Base-by-base conservation (phyloP, 2,888 invertebrate genomes). In the Ectobius pallidus region DNA sequence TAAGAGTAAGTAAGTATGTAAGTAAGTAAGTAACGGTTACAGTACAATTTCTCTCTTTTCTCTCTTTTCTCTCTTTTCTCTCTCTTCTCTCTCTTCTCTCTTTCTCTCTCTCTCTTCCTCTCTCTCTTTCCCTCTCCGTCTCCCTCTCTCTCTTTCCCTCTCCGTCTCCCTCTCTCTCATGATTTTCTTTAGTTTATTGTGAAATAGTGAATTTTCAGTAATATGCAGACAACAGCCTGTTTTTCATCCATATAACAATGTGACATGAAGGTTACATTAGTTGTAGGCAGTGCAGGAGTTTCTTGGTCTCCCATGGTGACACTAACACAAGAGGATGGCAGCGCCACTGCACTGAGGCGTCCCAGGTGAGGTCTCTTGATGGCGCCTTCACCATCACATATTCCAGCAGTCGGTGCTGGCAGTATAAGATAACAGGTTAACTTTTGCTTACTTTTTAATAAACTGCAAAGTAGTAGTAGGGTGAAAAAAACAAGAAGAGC, bases 371-470 rank as follows among this genome's bases (percentile, higher is more conserved):
- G 58, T 7, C 16, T n/a, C 52, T 52, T 52, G 52, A 52, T 52
- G 52, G 52, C 52, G 2, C 52, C 52, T 30, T 25, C 6, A 22
- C 58, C 58, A 58, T 30, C 58, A 58, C 58, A 58, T 58, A 30
- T 30, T 58, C 58, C 20, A 52, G 16, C 16, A 46, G 39, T 14
- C 7, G 39, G 39, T 11, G 25, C 11, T 34, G 67, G 61, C 46
- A 71, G 69, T 71, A 69, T 72, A 72, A 74, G 75, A 74, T 72
- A 74, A 74, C 75, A 75, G 72, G 73, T 73, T 73, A 76, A 76
- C 76, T 76, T 76, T 72, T 73, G 76, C 74, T 76, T 71, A 76
- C 76, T 76, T 76, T 76, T 76, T 76, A 76, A 76, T 76, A 76
- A 76, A 76, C 73, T 76, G 76, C 74, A 76, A 76, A 76, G 73